Conservation (phyloP, 2,888 invertebrate species). For the Clunio marinus region DNA sequence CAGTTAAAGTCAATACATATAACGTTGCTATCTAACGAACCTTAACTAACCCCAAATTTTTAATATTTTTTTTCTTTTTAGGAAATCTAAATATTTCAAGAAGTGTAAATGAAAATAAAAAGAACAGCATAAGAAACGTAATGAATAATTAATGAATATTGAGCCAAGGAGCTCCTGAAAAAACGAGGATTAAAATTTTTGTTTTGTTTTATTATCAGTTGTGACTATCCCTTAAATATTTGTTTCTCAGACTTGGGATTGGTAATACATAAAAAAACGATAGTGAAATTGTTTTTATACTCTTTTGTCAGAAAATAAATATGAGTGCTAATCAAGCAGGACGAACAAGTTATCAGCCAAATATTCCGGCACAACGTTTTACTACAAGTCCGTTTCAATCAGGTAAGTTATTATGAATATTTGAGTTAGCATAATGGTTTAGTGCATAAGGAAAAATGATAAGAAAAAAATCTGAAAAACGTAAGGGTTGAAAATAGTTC, state of each 20-base stretch:
- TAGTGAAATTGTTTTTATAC: background rate
- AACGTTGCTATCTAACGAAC: too few relatives aligned
- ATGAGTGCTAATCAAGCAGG: constrained; percentile 29
- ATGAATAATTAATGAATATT: background rate
- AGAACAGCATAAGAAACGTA: too few relatives aligned
- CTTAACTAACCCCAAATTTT: too few relatives aligned
- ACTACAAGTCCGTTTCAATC: constrained; percentile 19
- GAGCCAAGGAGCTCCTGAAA: background rate
- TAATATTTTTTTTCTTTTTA: too few relatives aligned
- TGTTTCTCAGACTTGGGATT: background rate
- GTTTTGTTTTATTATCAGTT: background rate
- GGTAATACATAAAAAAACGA: background rate
- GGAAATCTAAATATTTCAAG: too few relatives aligned
- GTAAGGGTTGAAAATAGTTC: background rate
- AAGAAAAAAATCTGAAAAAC: background rate
- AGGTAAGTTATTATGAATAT: constrained; percentile 12
- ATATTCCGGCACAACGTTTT: constrained; percentile 30
- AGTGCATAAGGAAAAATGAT: background rate
- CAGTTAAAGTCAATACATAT: too few relatives aligned
- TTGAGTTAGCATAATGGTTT: background rate
- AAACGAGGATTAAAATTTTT: background rate
- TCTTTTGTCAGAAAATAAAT: background rate
- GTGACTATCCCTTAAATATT: background rate
- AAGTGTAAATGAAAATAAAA: background rate
- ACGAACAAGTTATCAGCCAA: constrained; percentile 17